phyloP scores from a whole-genome alignment of 2,113 vertebrate genomes.

The Labeo catla region DNA sequence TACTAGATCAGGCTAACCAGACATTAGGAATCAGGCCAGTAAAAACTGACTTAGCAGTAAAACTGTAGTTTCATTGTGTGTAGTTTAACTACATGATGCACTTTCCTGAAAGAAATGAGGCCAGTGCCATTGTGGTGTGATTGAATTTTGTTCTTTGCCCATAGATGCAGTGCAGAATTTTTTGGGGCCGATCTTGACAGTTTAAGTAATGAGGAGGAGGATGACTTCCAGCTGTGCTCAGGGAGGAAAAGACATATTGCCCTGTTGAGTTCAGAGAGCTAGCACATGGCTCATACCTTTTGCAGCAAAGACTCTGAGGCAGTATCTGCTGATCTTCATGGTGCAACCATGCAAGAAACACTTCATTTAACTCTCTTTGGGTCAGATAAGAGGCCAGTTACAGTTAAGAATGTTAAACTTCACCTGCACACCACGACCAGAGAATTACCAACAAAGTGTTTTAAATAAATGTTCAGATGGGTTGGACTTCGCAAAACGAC shows the following conservation, averaged over 20 bases:
- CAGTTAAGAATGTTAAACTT: not conserved
- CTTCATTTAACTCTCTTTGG: slow-evolving; percentile 8
- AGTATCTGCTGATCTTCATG: slow-evolving; percentile 11
- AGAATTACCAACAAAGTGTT: not conserved
- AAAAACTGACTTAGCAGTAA: slow-evolving; percentile 11
- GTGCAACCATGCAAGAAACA: slow-evolving; percentile 20
- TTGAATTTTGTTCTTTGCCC: slow-evolving; percentile 23
- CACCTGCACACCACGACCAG: not conserved
- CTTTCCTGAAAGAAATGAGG: slow-evolving; percentile 40
- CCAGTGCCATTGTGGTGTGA: slow-evolving; percentile 30
- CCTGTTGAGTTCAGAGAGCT: slow-evolving; percentile 30
- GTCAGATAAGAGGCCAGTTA: slow-evolving; percentile 18
- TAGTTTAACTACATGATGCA: slow-evolving; percentile 35
- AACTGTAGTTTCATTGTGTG: slow-evolving; percentile 2
- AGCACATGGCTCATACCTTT: slow-evolving; percentile 27
- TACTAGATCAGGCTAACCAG: not conserved
- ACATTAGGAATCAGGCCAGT: not conserved
- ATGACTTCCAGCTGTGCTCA: slow-evolving; percentile 49
- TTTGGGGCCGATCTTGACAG: slow-evolving; percentile 42
- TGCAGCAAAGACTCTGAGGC: slow-evolving; percentile 3
- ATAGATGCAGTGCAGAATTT: slow-evolving; percentile 30
- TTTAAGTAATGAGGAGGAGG: slow-evolving; percentile 54
- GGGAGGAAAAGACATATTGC: slow-evolving; percentile 46
- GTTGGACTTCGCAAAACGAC: not conserved
- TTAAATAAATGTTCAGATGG: not conserved